Base-by-base conservation (phyloP, 2,888 invertebrate species). In the Mythimna loreyi region DNA sequence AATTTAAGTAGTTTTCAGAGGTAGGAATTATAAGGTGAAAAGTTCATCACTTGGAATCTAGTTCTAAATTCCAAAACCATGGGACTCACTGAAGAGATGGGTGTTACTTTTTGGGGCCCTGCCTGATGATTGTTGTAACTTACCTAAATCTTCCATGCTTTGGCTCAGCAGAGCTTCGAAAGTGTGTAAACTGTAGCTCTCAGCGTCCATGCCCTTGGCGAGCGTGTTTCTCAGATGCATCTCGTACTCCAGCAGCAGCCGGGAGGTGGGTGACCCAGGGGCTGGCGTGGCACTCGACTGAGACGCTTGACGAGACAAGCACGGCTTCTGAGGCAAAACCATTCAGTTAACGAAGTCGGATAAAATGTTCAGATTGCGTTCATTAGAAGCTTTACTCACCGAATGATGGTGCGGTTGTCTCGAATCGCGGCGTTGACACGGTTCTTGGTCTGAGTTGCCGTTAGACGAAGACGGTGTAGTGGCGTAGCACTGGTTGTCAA, bases 401-500 rank as follows among this genome's bases (percentile, higher is more conserved):
- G 95, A 96, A 88, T 97, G 97, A 90, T 97, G 97, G 87, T 97
- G 97, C 16, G 72, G 70, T 72, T 96, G 96, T 86, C 97, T 97
- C 21, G 97, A 96, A 77, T 96, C 92, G 70, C 97, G 95, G 79
- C 97, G 96, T 80, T 96, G 96, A 71, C 96, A 97, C 28, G 97
- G 97, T 91, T 98, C 98, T 92, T 98, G 97, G 93, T 98, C 98
- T 45, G 98, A 98, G 95, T 98, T 98, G 67, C 98, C 98, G 89
- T 98, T 98, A 90, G 98, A 98, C 63, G 99, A 98, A 87, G 98
- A 98, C 21, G 99, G 99, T 49, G 99, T 99, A 53, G 99, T 99
- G 43, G 99, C 99, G 94, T 99, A 99, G 96, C 99, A 99, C 92
- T 98, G 98, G 96, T 99, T 98, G 96, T 99, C 99, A 92, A 99